A percentile compares a stretch with the other conserved stretches of the same genome.
phyloP scores from a whole-genome alignment of 1,140 invertebrate species.

The Apis mellifera region Amel_HAv3.1 CM009935.2:2725001-2725500 shows the following conservation, averaged over 20 bases:
- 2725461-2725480: slow-evolving; percentile 11
- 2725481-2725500: background rate
- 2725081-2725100: no score
- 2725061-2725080: no score
- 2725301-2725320: slow-evolving; percentile 65
- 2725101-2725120: no score
- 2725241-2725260: slow-evolving; percentile 14
- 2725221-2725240: slow-evolving; percentile 29
- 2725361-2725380: slow-evolving; percentile 61
- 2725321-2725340: slow-evolving; percentile 54
- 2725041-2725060: no score
- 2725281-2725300: slow-evolving; percentile 45
- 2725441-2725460: slow-evolving; percentile 56
- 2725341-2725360: slow-evolving; percentile 61
- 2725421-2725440: slow-evolving; percentile 58
- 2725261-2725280: slow-evolving; percentile 49
- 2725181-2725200: background rate
- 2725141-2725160: no score
- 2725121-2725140: no score
- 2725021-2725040: no score
- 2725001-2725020: no score
- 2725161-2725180: no score
- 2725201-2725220: background rate
- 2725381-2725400: slow-evolving; percentile 69
- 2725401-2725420: slow-evolving; percentile 55